Percentiles rank a stretch among this genome's conserved stretches.
These are phyloP conservation scores for Apeltes quadracus DNA, from an alignment of 2,113 vertebrate genomes.

Conservation along the genomic window DNA sequence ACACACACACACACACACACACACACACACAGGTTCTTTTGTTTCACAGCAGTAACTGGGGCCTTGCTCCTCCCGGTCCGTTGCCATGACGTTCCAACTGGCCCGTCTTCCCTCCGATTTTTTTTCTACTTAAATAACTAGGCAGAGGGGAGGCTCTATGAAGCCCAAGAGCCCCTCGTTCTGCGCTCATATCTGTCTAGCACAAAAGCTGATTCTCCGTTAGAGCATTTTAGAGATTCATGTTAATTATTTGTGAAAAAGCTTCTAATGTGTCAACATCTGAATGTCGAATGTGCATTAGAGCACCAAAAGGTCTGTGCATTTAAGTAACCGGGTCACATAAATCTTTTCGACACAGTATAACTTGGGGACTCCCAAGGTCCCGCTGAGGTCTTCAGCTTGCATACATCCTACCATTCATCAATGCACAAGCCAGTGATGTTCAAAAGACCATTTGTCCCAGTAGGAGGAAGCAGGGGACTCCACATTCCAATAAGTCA, in stretches of 20 bases:
- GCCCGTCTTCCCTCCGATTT: slow-evolving; percentile 40
- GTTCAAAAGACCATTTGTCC: slow-evolving; percentile 50
- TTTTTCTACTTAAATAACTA: slow-evolving; percentile 60
- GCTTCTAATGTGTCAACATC: not conserved
- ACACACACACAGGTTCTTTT: slow-evolving; percentile 67
- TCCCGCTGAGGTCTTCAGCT: slow-evolving; percentile 37
- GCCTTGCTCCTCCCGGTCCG: slow-evolving; percentile 37
- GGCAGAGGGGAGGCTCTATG: slow-evolving; percentile 13
- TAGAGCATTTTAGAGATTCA: not conserved
- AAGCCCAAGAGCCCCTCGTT: not conserved
- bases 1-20: slow-evolving; percentile 38
- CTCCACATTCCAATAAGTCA: slow-evolving; percentile 30
- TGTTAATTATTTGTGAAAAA: slow-evolving; percentile 4
- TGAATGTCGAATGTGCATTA: slow-evolving; percentile 19
- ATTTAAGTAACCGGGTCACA: slow-evolving; percentile 25
- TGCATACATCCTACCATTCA: slow-evolving; percentile 43
- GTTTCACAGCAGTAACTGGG: slow-evolving; percentile 45
- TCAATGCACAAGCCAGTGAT: slow-evolving; percentile 36
- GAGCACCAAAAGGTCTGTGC: not conserved
- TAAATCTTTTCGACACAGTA: slow-evolving; percentile 45
- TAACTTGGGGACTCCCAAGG: slow-evolving; percentile 30
- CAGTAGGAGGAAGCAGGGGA: slow-evolving; percentile 18
- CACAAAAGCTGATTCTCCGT: not conserved
- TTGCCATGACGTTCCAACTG: slow-evolving; percentile 53
- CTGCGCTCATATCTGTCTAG: not conserved